A percentile compares a stretch with the other conserved stretches of the same genome.
phyloP scores from a whole-genome alignment of 2,888 invertebrate species.

The Drosophila paranaensis region DNA sequence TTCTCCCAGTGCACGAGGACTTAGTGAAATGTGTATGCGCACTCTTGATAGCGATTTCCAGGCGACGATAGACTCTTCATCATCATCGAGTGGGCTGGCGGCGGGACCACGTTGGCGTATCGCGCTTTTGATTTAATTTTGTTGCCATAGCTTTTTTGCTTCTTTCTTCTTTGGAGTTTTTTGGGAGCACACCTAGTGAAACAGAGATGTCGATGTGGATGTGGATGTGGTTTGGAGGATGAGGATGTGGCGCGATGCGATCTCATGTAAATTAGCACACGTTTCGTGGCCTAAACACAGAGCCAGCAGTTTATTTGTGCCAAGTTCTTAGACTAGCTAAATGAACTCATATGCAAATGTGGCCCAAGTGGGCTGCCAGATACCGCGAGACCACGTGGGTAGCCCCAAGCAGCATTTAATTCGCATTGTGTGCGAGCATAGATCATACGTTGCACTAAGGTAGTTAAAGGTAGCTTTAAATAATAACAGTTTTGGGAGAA shows the following conservation, averaged over 20 bases:
- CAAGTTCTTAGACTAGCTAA: slow-evolving; percentile 74
- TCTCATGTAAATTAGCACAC: slow-evolving; percentile 81
- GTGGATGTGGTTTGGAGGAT: slow-evolving; percentile 49
- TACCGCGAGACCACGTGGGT: slow-evolving; percentile 39
- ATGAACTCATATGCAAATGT: slow-evolving; percentile 80
- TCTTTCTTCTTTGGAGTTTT: slow-evolving; percentile 7
- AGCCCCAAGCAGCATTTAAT: slow-evolving; percentile 24
- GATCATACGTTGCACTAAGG: not conserved
- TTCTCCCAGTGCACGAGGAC: slow-evolving; percentile 29
- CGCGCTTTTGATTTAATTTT: slow-evolving; percentile 79
- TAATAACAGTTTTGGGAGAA: not conserved
- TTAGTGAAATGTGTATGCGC: slow-evolving; percentile 31
- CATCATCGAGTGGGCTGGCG: slow-evolving; percentile 75
- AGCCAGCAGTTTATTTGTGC: slow-evolving; percentile 65
- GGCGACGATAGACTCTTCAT: slow-evolving; percentile 70
- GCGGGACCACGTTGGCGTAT: slow-evolving; percentile 76
- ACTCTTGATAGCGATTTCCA: slow-evolving; percentile 55
- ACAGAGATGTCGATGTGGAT: slow-evolving; percentile 77
- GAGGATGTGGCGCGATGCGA: slow-evolving; percentile 69
- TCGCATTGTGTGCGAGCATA: slow-evolving; percentile 17
- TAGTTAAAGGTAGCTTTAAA: not conserved
- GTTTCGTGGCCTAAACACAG: slow-evolving; percentile 69
- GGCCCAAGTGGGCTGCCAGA: slow-evolving; percentile 72
- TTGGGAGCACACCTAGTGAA: slow-evolving; percentile 54
- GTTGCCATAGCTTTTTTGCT: slow-evolving; percentile 43